Percentiles rank a stretch among this genome's conserved stretches.
Conservation (phyloP, 1,140 invertebrate species). For the Metopolophium dirhodum region DNA sequence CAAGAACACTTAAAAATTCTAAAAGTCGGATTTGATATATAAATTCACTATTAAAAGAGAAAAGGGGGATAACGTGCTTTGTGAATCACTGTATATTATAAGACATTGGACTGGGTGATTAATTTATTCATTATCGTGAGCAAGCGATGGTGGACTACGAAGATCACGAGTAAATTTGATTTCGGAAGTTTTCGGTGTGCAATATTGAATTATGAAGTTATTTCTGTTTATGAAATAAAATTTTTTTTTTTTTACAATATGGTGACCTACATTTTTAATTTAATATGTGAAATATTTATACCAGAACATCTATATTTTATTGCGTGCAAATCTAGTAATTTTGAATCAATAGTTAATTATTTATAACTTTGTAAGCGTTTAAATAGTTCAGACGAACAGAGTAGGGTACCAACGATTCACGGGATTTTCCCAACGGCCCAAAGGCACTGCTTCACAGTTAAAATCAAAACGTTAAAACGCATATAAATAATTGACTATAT, state of each 20-base stretch:
- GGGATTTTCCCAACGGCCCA: not conserved
- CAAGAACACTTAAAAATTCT: too few relatives aligned
- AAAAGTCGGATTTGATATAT: too few relatives aligned
- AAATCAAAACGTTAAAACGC: not conserved
- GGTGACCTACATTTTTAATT: not conserved
- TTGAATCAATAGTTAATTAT: not conserved
- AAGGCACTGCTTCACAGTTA: too few relatives aligned
- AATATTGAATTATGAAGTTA: not conserved
- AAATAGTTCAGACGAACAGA: not conserved
- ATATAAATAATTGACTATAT: not conserved
- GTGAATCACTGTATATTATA: not conserved
- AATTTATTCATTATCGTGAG: not conserved
- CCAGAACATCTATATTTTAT: not conserved
- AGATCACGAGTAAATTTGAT: not conserved
- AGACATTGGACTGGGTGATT: not conserved
- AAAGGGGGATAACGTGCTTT: not conserved
- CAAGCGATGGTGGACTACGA: not conserved
- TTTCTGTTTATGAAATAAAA: not conserved
- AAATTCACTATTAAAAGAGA: not conserved
- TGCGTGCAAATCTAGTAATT: not conserved
- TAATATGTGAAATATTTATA: slow-evolving; percentile 2
- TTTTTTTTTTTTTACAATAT: not conserved
- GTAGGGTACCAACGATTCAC: not conserved
- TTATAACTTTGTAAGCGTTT: not conserved
- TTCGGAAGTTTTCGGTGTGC: not conserved